Conservation (phyloP, 2,113 vertebrate genomes). For the Mesoclemmys tuberculata region DNA sequence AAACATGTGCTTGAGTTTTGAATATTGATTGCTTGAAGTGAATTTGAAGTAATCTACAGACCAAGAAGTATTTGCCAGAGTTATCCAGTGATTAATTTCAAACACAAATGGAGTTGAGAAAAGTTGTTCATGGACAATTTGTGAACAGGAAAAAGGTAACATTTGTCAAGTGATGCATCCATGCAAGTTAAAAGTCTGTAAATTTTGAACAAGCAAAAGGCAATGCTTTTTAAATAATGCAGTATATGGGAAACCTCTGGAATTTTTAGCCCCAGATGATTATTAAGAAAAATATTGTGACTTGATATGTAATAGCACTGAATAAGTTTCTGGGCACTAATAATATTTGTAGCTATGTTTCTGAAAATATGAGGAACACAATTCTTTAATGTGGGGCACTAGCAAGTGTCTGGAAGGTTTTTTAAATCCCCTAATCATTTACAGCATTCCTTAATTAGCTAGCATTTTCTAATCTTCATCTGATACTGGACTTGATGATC, state of each 20-base stretch:
- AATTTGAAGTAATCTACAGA: not conserved
- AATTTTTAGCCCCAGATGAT: not conserved
- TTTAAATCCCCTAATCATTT: not conserved
- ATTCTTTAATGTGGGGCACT: not conserved
- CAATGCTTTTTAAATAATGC: not conserved
- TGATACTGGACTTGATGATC: not conserved
- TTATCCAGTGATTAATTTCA: not conserved
- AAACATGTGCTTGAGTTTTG: not conserved
- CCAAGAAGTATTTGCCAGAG: not conserved
- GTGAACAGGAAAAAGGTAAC: not conserved
- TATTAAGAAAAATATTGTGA: rapidly evolving
- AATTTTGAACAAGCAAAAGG: not conserved
- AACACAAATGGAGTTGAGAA: not conserved
- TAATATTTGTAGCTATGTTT: not conserved
- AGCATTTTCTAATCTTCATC: not conserved
- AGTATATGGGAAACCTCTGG: not conserved
- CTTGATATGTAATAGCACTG: not conserved
- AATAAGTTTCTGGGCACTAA: not conserved
- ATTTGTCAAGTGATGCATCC: not conserved
- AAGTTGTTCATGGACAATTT: not conserved
- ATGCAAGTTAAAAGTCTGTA: not conserved
- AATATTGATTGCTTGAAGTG: not conserved
- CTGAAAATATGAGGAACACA: not conserved
- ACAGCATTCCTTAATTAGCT: not conserved
- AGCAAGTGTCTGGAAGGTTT: not conserved